phyloP scores from a whole-genome alignment of 1,140 invertebrate genomes.

The Triops cancriformis region DNA sequence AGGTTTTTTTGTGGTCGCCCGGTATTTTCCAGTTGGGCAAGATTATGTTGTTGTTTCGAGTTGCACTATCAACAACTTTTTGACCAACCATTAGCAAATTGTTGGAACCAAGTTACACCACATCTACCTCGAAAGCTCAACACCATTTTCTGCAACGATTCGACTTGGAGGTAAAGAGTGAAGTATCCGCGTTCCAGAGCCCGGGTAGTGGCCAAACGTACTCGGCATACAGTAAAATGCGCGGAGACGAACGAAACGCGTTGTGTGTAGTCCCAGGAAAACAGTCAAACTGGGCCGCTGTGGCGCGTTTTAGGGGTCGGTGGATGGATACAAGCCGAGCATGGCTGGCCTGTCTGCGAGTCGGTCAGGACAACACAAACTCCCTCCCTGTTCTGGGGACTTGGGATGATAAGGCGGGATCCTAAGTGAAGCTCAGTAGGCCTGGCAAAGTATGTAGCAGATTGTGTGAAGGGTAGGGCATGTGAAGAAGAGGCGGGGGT shows the following conservation, averaged over 20 bases:
- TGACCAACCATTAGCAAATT: too few species aligned
- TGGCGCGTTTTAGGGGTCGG: not conserved
- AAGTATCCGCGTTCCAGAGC: too few species aligned
- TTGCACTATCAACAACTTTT: too few species aligned
- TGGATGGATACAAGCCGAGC: not conserved
- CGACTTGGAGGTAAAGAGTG: too few species aligned
- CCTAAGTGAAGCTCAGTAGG: not conserved
- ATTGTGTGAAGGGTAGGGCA: not conserved
- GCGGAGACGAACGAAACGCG: not conserved
- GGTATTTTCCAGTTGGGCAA: too few species aligned
- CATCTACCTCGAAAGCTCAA: too few species aligned
- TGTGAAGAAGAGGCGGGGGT: not conserved
- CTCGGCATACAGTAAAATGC: not conserved
- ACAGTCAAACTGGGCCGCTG: not conserved
- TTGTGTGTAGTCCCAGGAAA: not conserved
- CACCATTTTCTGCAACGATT: too few species aligned
- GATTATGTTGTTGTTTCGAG: too few species aligned
- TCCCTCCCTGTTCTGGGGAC: not conserved
- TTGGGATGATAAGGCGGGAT: not conserved
- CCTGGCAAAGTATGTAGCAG: not conserved
- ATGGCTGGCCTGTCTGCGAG: not conserved
- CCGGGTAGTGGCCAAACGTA: too few species aligned
- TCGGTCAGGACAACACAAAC: not conserved
- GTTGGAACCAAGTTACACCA: too few species aligned
- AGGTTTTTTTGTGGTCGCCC: too few species aligned